Percentiles rank a stretch among this genome's conserved stretches.
These are phyloP conservation scores for Bombus cullumanus DNA, from an alignment of 1,140 invertebrate genomes.

Conservation along the genomic window DNA sequence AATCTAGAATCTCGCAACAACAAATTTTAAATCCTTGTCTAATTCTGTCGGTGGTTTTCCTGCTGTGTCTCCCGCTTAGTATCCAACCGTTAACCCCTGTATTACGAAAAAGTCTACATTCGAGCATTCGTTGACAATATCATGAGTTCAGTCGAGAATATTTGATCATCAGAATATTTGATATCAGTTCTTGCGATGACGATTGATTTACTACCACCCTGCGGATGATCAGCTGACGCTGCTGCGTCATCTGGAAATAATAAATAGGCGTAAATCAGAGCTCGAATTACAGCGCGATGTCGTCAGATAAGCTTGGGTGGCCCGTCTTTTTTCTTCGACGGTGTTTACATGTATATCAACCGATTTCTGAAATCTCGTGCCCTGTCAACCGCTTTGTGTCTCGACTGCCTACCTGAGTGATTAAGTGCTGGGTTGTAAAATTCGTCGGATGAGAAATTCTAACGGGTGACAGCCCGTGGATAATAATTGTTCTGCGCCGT, in stretches of 20 bases:
- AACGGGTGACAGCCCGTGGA: slow-evolving; percentile 42
- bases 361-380: slow-evolving; percentile 77
- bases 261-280: slow-evolving; percentile 81
- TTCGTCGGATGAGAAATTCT: slow-evolving; percentile 59
- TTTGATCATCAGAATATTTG: slow-evolving; percentile 52
- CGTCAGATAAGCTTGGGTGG: slow-evolving; percentile 76
- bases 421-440: slow-evolving; percentile 77
- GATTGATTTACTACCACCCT: slow-evolving; percentile 74
- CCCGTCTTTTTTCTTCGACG: slow-evolving; percentile 50
- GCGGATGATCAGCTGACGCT: slow-evolving; percentile 63
- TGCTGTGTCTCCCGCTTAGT: not conserved
- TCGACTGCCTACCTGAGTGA: slow-evolving; percentile 68
- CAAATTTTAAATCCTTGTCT: not conserved
- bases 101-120: slow-evolving; percentile 29
- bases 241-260: slow-evolving; percentile 65
- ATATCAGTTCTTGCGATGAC: slow-evolving; percentile 44
- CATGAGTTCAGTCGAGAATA: slow-evolving; percentile 32
- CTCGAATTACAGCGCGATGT: slow-evolving; percentile 70
- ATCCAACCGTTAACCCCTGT: not conserved
- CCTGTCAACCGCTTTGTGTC: slow-evolving; percentile 67
- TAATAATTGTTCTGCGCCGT: slow-evolving; percentile 57
- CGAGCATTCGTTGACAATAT: slow-evolving; percentile 13
- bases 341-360: slow-evolving; percentile 72
- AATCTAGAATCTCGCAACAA: not conserved
- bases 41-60: not conserved